These are phyloP conservation scores for Oxyteleia sp. DNA, from an alignment of 2,888 invertebrate genomes.

Conservation along the genomic window DNA sequence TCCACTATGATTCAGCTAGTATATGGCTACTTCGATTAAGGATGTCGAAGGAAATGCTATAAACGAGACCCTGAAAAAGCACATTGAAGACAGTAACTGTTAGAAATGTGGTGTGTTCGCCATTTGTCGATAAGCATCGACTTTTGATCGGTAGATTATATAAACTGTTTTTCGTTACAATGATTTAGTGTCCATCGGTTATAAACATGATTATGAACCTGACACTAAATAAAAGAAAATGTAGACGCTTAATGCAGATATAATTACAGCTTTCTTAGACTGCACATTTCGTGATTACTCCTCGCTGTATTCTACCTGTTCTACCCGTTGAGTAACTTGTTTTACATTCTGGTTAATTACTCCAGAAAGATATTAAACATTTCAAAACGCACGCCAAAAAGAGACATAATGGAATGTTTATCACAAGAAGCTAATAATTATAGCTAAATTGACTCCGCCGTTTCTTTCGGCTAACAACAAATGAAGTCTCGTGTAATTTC, in stretches of 20 bases:
- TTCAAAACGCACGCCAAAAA: not conserved
- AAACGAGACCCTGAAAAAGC: not conserved
- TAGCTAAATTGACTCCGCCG: not conserved
- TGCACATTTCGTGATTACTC: not conserved
- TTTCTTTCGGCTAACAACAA: too few relatives aligned
- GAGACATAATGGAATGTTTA: not conserved
- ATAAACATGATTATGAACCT: not conserved
- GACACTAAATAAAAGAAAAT: not conserved
- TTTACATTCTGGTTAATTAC: not conserved
- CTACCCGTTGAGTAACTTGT: not conserved
- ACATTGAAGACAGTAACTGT: not conserved
- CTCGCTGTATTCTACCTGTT: not conserved
- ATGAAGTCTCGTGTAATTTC: too few relatives aligned
- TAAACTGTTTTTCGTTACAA: not conserved
- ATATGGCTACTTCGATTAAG: not conserved
- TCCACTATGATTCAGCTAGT: not conserved
- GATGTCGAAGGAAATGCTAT: not conserved
- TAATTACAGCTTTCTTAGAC: not conserved
- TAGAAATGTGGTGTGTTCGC: not conserved
- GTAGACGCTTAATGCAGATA: not conserved
- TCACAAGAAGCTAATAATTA: constrained; percentile 5
- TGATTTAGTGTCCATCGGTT: not conserved
- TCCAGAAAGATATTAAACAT: not conserved
- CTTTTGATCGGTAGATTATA: too few relatives aligned
- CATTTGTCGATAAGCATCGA: not conserved